phyloP scores from a whole-genome alignment of 1,140 invertebrate genomes.

The Pentalonia nigronervosa region DNA sequence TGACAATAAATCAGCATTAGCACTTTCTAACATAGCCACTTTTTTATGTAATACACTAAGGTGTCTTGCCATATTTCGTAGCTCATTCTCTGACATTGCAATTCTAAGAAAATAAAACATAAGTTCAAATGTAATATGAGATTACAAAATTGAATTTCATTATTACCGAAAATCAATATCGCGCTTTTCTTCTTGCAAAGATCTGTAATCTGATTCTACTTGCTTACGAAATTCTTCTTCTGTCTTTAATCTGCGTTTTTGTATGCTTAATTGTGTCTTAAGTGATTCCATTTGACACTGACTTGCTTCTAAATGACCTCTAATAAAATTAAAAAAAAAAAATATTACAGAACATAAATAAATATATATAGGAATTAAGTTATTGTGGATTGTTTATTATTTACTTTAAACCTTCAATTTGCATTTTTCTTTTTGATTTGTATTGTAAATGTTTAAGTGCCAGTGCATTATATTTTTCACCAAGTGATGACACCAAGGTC shows the following conservation, averaged over 20 bases:
- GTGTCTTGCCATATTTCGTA: slow-evolving; percentile 61
- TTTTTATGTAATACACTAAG: slow-evolving; percentile 62
- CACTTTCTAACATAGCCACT: slow-evolving; percentile 62
- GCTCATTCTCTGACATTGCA: slow-evolving; percentile 44
- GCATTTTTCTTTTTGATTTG: slow-evolving; percentile 63
- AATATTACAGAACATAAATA: not conserved
- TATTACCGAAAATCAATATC: slow-evolving; percentile 62
- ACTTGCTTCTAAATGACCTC: slow-evolving; percentile 63
- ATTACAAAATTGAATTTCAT: not conserved
- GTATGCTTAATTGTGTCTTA: slow-evolving; percentile 63
- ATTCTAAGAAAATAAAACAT: not conserved
- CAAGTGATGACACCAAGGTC: slow-evolving; percentile 62
- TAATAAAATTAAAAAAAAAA: slow-evolving; percentile 45
- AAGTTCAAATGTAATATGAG: not conserved
- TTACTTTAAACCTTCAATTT: slow-evolving; percentile 63
- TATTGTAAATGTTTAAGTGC: slow-evolving; percentile 63
- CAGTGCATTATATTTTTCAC: slow-evolving; percentile 63
- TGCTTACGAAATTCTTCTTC: slow-evolving; percentile 64
- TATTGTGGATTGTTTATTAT: not conserved
- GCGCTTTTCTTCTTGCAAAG: slow-evolving; percentile 63
- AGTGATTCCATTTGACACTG: slow-evolving; percentile 63
- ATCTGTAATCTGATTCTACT: slow-evolving; percentile 63
- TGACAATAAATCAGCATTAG: slow-evolving; percentile 63
- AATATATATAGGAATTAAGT: not conserved
- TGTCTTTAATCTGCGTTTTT: slow-evolving; percentile 62